phyloP scores from a whole-genome alignment of 1,140 invertebrate species.

The Meteorus sp. region DNA sequence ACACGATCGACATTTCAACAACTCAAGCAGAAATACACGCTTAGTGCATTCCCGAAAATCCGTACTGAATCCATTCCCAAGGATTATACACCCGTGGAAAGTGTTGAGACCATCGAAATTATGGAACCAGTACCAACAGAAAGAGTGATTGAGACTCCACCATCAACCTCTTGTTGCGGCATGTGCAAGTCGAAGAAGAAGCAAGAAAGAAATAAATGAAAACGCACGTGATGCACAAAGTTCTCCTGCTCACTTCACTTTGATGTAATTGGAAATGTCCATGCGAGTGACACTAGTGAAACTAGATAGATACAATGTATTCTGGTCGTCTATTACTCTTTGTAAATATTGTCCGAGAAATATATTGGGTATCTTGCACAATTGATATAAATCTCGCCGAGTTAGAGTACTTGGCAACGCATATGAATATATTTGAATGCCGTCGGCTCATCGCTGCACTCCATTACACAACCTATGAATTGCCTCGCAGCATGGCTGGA shows the following conservation, averaged over 20 bases:
- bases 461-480: constrained; percentile 59
- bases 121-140: constrained; percentile 18
- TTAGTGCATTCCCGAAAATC: too few relatives aligned
- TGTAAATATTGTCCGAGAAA: constrained; percentile 9
- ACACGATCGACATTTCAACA: too few relatives aligned
- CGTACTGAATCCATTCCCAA: constrained; percentile 13
- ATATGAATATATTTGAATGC: constrained; percentile 61
- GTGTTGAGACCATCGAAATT: constrained; percentile 36
- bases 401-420: constrained; percentile 61
- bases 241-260: constrained; percentile 5
- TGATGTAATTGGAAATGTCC: not conserved
- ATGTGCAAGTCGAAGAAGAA: constrained; percentile 50
- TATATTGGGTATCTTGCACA: constrained; percentile 38
- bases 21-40: too few relatives aligned
- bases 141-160: constrained; percentile 37
- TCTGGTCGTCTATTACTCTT: not conserved
- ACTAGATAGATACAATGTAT: not conserved
- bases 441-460: constrained; percentile 60
- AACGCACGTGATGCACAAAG: constrained; percentile 26
- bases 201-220: constrained; percentile 31
- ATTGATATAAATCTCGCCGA: constrained; percentile 63
- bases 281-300: not conserved
- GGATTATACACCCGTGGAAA: constrained; percentile 3
- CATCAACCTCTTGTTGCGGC: constrained; percentile 37
- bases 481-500: constrained; percentile 52